Evolutionary conservation across 2,888 invertebrate species (phyloP).

Genomic region (Podotricha telesiphe): DNA sequence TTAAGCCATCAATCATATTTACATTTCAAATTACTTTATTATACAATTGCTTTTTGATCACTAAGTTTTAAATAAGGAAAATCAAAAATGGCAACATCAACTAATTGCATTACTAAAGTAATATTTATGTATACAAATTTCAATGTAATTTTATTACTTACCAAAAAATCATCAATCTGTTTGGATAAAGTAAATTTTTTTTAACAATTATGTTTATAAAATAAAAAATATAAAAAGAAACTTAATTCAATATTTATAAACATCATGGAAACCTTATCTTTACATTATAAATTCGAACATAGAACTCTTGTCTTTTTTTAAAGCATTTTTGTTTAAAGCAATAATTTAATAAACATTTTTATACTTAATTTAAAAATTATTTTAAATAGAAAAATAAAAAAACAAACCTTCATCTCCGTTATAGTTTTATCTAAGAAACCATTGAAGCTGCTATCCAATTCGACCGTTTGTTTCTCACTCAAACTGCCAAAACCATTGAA

Average conservation of each 20-base stretch:
- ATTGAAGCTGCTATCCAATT: conserved; percentile 86
- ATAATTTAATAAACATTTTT: no score
- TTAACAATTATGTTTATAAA: neutral
- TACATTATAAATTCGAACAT: no score
- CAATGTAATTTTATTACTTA: neutral
- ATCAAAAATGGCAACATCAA: conserved; percentile 13
- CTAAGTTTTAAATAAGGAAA: no score
- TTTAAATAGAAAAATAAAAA: no score
- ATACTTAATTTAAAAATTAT: no score
- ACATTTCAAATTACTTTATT: no score
- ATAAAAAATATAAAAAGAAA: neutral
- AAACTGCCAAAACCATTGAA: conserved; percentile 78
- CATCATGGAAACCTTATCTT: no score
- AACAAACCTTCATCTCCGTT: conserved; percentile 92
- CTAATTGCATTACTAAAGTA: neutral
- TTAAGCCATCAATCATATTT: no score
- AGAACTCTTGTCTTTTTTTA: no score
- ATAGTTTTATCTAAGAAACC: conserved; percentile 91
- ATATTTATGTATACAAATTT: no score
- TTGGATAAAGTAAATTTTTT: conserved; percentile 16
- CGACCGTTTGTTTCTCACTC: conserved; percentile 77
- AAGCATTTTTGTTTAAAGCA: no score
- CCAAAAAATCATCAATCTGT: conserved; percentile 19
- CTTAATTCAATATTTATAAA: neutral
- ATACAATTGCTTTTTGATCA: no score